These are phyloP conservation scores for Perodicticus potto DNA, from an alignment of 2,797 vertebrate genomes.

Conservation along the genomic window DNA sequence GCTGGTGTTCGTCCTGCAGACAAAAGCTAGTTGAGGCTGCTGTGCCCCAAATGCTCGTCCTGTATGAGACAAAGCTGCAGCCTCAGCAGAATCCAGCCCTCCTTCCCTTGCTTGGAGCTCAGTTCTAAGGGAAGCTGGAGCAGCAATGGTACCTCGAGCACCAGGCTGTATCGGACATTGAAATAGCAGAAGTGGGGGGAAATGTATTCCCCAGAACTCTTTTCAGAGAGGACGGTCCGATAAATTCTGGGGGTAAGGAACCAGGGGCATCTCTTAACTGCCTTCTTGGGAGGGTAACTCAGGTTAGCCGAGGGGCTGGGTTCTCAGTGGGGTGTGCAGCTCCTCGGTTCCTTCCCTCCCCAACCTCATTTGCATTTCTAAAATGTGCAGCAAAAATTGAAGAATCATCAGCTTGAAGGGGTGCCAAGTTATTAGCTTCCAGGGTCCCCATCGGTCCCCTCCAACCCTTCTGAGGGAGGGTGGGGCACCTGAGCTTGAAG, in stretches of 20 bases:
- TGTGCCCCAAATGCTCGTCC: not conserved
- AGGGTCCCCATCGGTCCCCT: not conserved
- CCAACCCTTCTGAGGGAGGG: not conserved
- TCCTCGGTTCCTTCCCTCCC: not conserved
- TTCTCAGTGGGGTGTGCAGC: not conserved
- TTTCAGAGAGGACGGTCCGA: not conserved
- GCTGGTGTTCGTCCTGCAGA: not conserved
- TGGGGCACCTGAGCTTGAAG: no score
- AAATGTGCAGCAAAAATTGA: not conserved
- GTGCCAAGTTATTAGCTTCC: not conserved
- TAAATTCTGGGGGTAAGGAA: not conserved
- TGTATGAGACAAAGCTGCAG: not conserved
- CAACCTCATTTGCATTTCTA: not conserved
- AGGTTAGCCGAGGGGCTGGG: not conserved
- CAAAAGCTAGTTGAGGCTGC: not conserved
- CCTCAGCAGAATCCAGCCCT: no score
- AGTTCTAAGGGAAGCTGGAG: not conserved
- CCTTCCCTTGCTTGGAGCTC: not conserved
- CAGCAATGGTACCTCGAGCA: no score
- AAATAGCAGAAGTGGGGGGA: not conserved
- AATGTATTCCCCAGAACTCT: not conserved
- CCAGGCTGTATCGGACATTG: not conserved
- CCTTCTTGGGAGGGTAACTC: not conserved
- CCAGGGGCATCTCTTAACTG: not conserved
- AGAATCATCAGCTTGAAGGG: not conserved